phyloP scores from a whole-genome alignment of 2,888 invertebrate genomes.

The Candidula unifasciata region DNA sequence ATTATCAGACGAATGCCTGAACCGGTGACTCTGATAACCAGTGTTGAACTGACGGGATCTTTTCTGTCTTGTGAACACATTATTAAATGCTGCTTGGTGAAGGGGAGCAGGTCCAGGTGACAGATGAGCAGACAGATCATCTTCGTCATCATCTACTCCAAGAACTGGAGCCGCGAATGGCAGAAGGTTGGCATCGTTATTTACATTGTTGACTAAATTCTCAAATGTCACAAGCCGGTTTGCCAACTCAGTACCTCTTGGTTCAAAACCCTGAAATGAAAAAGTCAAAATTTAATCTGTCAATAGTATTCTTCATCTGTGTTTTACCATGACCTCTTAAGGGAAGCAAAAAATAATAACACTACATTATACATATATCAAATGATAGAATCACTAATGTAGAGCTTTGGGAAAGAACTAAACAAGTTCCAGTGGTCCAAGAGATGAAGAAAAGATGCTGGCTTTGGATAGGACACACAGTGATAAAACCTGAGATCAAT shows the following conservation, averaged over 20 bases:
- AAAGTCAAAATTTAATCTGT: not conserved
- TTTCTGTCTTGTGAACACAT: not conserved
- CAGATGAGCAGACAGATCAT: not conserved
- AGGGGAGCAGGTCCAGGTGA: not conserved
- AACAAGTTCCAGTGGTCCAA: no score
- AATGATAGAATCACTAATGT: no score
- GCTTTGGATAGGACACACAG: no score
- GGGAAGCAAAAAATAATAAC: no score
- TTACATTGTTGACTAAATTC: constrained; percentile 84
- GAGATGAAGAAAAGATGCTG: no score
- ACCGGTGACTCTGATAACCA: not conserved
- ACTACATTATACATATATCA: no score
- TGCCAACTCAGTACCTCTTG: constrained; percentile 90
- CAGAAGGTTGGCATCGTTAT: constrained; percentile 57
- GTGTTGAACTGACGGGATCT: not conserved
- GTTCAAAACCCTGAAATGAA: constrained; percentile 88
- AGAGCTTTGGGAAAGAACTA: no score
- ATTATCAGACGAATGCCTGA: not conserved
- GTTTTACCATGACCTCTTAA: not conserved
- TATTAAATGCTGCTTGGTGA: not conserved
- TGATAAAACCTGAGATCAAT: no score
- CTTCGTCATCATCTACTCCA: not conserved
- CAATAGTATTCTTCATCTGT: not conserved
- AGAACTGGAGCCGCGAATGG: constrained; percentile 52
- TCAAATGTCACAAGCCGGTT: constrained; percentile 89